Base-by-base conservation (phyloP, 1,140 invertebrate genomes). In the Campoletis sonorensis region DNA sequence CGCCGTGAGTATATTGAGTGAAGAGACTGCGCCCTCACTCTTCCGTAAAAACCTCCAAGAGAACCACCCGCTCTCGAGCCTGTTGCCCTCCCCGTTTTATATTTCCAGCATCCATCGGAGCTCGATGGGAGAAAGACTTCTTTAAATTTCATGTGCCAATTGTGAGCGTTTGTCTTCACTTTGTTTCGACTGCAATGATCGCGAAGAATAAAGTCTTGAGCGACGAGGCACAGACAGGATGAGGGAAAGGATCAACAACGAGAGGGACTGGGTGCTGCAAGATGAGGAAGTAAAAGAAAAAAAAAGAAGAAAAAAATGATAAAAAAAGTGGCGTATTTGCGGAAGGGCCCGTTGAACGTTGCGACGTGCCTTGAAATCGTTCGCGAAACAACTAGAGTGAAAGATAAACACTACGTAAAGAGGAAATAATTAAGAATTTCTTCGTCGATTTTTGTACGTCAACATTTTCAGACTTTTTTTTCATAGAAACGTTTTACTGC, bases 61-160 rank as follows among this genome's bases (percentile, higher is more conserved):
- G 51, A 21, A 58, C 58, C 27, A 30, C 51, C 54, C 33, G 27
- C 54, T 68, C 54, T 16, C 68, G 49, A 21, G 54, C 64, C 30
- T 40, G 26, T n/a, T 67, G 26, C 58, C 79, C 79, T 73, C 83
- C 64, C 80, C 79, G 82, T 83, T 82, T 82, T 86, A 51, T 79
- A 79, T 51, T 40, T 76, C 71, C 58, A 67, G 58, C 10, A 61
- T 61, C 54, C 75, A 64, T 54, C 30, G 27, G 37, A 23, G 72
- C 5, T 58, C 1, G 30, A 33, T 30, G n/a, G n/a, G 23, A 27
- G 13, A 26, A 23, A 68, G 87, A 87, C 89, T 91, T 89, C 87
- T 91, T 92, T 91, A 89, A 92, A 92, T 91, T 91, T 91, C 90
- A 91, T 88, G 91, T 91, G 90, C 90, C 91, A 92, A 92, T 92